Base-by-base conservation (phyloP, 1,140 invertebrate species). In the Drosophila rhopaloa region DNA sequence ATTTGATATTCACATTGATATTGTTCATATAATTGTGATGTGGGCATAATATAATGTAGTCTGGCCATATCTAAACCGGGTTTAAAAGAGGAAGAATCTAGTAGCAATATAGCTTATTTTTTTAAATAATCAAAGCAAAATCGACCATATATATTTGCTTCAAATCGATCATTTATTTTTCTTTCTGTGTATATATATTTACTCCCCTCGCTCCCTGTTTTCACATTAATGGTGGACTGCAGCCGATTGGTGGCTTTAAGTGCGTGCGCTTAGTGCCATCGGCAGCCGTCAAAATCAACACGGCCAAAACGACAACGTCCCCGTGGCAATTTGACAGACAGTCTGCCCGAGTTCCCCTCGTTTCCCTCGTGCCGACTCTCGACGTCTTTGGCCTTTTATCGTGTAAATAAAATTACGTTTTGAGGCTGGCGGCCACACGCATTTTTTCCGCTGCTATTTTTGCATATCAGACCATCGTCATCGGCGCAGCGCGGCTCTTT, bases 351-450 rank as follows among this genome's bases (percentile, higher is more conserved):
- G 75, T 50, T 24, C 40, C 60, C 53, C 29, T 35, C 38, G 27
- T 6, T 38, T 29, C 60, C 53, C 29, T 35, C 38, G 27, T 6
- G 27, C 5, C 5, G 9, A 35, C 48, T 16, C 29, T 29, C n/a
- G 9, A 13, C n/a, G 11, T 2, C 11, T 5, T 35, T 13, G 10
- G 14, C 41, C 51, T 37, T 13, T 38, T 14, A 48, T 74, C 83
- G 83, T 77, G 84, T 89, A 88, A 88, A 88, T 88, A 88, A 89
- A 88, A 88, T 88, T 88, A 88, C 84, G 68, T 72, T 84, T 77
- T 59, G 46, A 72, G 76, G 67, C 78, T 72, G 73, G 65, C 73
- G 84, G 77, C 84, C 83, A 86, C 84, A 86, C 83, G 83, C 83
- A 86, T 79, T 82, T 63, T 57, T 58, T 76, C 41, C 55, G 51